phyloP scores from a whole-genome alignment of 2,888 invertebrate species.

The Alcis repandata region DNA sequence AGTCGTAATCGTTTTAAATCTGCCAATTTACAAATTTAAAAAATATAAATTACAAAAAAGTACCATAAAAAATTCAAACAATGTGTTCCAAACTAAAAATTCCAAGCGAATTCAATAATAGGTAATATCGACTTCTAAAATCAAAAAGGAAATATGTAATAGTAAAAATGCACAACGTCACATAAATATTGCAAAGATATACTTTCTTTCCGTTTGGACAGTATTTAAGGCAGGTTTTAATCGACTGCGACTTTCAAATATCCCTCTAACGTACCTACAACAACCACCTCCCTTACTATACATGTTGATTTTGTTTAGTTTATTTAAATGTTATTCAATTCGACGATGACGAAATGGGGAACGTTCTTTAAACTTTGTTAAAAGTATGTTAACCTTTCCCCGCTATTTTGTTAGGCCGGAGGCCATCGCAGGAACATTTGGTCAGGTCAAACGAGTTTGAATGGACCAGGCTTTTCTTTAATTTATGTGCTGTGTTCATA shows the following conservation, averaged over 20 bases:
- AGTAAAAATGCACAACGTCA: too few species aligned
- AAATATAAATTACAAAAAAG: not conserved
- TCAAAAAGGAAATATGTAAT: too few species aligned
- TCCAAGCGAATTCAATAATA: too few species aligned
- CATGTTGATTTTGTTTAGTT: conserved; percentile 57
- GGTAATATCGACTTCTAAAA: too few species aligned
- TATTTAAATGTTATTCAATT: conserved; percentile 49
- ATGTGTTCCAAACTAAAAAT: not conserved
- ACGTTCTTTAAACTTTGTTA: conserved; percentile 22
- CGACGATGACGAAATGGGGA: conserved; percentile 21
- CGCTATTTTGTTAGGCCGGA: conserved; percentile 5
- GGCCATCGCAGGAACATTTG: not conserved
- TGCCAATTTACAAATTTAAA: not conserved
- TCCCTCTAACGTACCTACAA: conserved; percentile 7
- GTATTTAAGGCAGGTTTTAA: conserved; percentile 18
- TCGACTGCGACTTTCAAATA: not conserved
- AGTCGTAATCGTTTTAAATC: conserved; percentile 4
- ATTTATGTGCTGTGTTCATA: too few species aligned
- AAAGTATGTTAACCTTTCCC: conserved; percentile 18
- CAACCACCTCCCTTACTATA: conserved; percentile 1
- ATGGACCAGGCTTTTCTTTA: too few species aligned
- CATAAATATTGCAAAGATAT: too few species aligned
- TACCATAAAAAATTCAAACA: not conserved
- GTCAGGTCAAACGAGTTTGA: not conserved
- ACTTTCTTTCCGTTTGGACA: too few species aligned